phyloP scores from a whole-genome alignment of 2,888 invertebrate species.

The Rotaria socialis region DNA sequence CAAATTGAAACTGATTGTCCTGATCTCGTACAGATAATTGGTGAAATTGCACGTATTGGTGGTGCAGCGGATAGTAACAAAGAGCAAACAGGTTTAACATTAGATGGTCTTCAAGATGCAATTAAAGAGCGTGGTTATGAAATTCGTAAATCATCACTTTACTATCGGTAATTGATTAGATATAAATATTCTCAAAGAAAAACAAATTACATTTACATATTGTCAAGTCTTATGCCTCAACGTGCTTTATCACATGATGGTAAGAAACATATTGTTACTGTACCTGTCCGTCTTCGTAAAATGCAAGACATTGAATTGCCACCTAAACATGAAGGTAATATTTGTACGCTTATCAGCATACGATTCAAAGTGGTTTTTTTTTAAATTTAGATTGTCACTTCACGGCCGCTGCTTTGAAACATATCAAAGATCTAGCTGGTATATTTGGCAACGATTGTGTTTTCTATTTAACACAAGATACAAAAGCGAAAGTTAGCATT shows the following conservation, averaged over 20 bases:
- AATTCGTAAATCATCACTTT: background rate
- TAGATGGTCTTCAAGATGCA: background rate
- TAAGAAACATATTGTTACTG: background rate
- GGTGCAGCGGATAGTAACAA: background rate
- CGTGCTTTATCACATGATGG: background rate
- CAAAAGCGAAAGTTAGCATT: background rate
- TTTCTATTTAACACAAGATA: background rate
- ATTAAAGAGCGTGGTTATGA: background rate
- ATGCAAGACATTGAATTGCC: background rate
- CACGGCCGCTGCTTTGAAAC: background rate
- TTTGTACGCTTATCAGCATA: too few species aligned
- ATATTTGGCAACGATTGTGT: slow-evolving; percentile 7
- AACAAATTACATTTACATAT: too few species aligned
- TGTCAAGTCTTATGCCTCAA: background rate
- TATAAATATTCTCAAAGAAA: background rate
- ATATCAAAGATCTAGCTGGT: background rate
- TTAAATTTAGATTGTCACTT: background rate
- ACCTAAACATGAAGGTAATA: background rate
- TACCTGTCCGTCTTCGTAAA: slow-evolving; percentile 13
- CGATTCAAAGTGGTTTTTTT: too few species aligned
- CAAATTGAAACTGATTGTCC: background rate
- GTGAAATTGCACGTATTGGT: background rate
- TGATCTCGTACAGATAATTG: background rate
- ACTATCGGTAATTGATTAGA: background rate
- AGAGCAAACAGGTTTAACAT: background rate